These are phyloP conservation scores for Drosophila nebulosa DNA, from an alignment of 1,140 invertebrate species.

Conservation along the genomic window DNA sequence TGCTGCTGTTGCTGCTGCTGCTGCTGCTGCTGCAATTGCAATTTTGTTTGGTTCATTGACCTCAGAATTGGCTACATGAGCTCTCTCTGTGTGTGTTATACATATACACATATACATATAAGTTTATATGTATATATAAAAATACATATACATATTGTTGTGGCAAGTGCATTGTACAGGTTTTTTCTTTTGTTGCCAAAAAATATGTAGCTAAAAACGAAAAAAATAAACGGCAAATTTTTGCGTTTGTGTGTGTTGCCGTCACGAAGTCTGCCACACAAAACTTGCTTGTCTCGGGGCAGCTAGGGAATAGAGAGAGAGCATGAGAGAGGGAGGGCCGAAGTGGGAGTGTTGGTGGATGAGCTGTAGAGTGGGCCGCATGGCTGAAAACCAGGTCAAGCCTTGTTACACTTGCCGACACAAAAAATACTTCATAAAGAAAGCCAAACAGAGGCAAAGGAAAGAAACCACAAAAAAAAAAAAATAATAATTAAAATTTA, in stretches of 20 bases:
- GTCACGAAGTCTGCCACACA: slow-evolving; percentile 67
- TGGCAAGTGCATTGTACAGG: slow-evolving; percentile 74
- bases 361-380: not conserved
- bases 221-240: slow-evolving; percentile 41
- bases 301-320: slow-evolving; percentile 21
- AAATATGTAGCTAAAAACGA: slow-evolving; percentile 3
- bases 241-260: slow-evolving; percentile 36
- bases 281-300: slow-evolving; percentile 29
- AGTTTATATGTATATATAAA: not conserved
- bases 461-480: too few species aligned
- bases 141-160: slow-evolving; percentile 35
- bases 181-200: slow-evolving; percentile 69
- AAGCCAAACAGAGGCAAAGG: not conserved
- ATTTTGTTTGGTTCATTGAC: slow-evolving; percentile 59
- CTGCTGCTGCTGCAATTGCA: slow-evolving; percentile 59
- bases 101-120: not conserved
- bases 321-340: not conserved
- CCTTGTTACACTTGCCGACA: slow-evolving; percentile 6
- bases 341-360: not conserved
- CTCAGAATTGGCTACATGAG: slow-evolving; percentile 28
- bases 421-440: not conserved
- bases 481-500: not conserved
- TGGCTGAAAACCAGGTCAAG: slow-evolving; percentile 43
- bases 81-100: slow-evolving; percentile 5
- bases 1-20: slow-evolving; percentile 17